phyloP scores from a whole-genome alignment of 2,113 vertebrate genomes.

The Gymnarchus niloticus region DNA sequence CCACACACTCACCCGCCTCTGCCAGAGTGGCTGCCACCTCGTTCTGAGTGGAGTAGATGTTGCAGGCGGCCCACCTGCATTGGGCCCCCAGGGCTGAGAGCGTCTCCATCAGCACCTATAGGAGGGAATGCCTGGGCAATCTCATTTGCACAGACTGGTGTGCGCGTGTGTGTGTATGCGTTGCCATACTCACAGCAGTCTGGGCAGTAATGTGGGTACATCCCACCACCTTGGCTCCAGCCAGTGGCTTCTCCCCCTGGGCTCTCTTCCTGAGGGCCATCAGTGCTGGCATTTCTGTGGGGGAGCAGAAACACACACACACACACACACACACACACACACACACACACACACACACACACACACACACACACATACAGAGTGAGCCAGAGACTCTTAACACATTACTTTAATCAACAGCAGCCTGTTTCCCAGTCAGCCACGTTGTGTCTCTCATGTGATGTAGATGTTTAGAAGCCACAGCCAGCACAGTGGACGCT shows the following conservation, averaged over 20 bases:
- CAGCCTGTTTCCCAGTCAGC: too few relatives aligned
- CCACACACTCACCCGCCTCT: slow-evolving; percentile 69
- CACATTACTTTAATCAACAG: too few relatives aligned
- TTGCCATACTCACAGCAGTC: slow-evolving; percentile 75
- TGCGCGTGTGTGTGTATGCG: background rate
- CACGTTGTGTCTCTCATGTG: too few relatives aligned
- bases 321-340: background rate
- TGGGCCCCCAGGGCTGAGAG: slow-evolving; percentile 78
- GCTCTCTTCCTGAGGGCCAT: slow-evolving; percentile 87
- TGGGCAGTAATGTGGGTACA: slow-evolving; percentile 93
- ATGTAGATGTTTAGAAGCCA: too few relatives aligned
- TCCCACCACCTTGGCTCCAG: slow-evolving; percentile 87
- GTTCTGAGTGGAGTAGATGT: slow-evolving; percentile 94
- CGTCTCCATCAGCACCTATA: slow-evolving; percentile 87
- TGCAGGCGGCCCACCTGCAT: slow-evolving; percentile 92
- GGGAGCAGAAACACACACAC: background rate
- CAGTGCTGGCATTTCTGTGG: slow-evolving; percentile 84
- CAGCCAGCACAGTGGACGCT: too few relatives aligned
- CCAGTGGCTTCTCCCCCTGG: slow-evolving; percentile 82
- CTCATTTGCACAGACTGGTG: background rate
- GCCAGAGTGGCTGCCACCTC: slow-evolving; percentile 86
- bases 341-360: slow-evolving; percentile 15
- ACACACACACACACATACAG: too few relatives aligned
- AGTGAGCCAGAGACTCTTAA: too few relatives aligned
- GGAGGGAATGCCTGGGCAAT: background rate